Conservation (phyloP, 2,888 invertebrate genomes). For the Arctia plantaginis region DNA sequence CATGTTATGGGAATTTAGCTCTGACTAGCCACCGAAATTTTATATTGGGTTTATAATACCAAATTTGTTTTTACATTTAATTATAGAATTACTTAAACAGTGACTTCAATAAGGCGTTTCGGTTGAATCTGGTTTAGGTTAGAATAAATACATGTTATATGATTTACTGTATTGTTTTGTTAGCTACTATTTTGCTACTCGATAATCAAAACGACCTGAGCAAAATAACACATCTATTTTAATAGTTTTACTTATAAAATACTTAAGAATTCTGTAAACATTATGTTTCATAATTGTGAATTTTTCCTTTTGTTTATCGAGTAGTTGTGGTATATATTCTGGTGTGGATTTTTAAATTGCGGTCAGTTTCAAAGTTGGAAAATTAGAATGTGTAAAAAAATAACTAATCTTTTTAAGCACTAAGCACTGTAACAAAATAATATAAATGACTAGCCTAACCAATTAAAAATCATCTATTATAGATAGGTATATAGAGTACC, state of each 20-base stretch:
- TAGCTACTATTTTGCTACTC: constrained; percentile 10
- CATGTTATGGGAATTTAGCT: constrained; percentile 39
- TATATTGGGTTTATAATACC: constrained; percentile 48
- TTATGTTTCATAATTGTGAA: background rate
- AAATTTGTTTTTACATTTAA: constrained; percentile 46
- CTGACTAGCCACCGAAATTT: constrained; percentile 49
- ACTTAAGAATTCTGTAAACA: constrained; percentile 13
- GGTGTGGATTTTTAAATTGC: constrained; percentile 19
- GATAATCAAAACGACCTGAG: constrained; percentile 25
- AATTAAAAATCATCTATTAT: constrained; percentile 4
- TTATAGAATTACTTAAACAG: constrained; percentile 42
- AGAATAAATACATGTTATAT: constrained; percentile 29
- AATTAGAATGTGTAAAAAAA: constrained; percentile 29
- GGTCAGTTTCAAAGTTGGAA: constrained; percentile 31
- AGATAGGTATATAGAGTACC: constrained; percentile 7
- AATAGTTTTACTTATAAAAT: constrained; percentile 15
- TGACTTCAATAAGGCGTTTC: constrained; percentile 38
- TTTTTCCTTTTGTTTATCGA: constrained; percentile 27
- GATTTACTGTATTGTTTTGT: constrained; percentile 22
- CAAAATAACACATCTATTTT: constrained; percentile 10
- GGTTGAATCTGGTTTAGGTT: constrained; percentile 42
- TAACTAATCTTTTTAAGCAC: constrained; percentile 7
- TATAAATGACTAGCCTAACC: constrained; percentile 9
- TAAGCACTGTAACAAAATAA: background rate
- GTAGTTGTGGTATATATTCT: constrained; percentile 14